Conservation (phyloP, 2,113 vertebrate species). For the Piaya cayana region DNA sequence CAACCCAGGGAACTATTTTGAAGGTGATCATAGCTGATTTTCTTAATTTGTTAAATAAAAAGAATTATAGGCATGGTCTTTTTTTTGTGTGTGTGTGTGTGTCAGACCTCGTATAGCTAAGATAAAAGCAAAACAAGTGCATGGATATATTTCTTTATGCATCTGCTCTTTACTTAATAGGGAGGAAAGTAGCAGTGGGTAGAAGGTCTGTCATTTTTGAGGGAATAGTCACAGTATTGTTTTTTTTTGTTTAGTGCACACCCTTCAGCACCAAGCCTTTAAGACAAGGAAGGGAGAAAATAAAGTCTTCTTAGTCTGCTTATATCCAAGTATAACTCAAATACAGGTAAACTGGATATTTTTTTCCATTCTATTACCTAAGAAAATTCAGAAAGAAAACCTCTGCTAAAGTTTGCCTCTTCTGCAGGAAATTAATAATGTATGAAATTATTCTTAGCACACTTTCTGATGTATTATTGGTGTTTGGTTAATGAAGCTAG, state of each 20-base stretch:
- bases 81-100: too few species aligned
- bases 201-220: neutral
- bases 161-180: neutral
- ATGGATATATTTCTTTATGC: neutral
- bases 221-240: neutral
- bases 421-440: conserved; percentile 2
- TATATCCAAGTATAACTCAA: neutral
- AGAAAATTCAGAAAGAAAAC: neutral
- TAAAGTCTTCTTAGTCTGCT: neutral
- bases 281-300: neutral
- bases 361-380: neutral
- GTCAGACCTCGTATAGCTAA: neutral
- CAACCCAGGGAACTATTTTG: too few species aligned
- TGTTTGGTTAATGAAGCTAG: neutral
- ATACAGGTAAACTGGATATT: neutral
- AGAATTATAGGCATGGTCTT: too few species aligned
- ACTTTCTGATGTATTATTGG: neutral
- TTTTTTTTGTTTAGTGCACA: neutral
- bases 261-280: neutral
- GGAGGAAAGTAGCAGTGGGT: neutral
- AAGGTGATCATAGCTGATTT: too few species aligned
- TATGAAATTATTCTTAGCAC: neutral
- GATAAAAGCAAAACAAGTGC: neutral
- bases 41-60: too few species aligned
- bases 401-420: neutral